phyloP scores from a whole-genome alignment of 2,888 invertebrate species.

The Petrolisthes cinctipes region DNA sequence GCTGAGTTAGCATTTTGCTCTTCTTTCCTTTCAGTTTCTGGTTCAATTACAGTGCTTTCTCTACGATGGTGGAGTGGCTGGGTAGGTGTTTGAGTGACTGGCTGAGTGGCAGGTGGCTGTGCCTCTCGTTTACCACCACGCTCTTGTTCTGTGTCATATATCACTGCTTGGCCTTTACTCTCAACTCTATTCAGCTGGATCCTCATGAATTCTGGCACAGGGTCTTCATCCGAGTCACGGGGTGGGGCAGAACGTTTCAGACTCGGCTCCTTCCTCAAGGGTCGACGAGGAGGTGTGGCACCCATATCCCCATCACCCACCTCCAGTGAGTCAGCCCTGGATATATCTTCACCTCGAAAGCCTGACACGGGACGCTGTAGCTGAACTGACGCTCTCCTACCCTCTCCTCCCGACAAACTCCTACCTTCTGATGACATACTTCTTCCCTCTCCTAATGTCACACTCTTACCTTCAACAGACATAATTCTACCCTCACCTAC shows the following conservation, averaged over 20 bases:
- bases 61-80: background rate
- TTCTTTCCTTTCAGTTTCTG: slow-evolving; percentile 1
- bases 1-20: background rate
- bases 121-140: slow-evolving; percentile 10
- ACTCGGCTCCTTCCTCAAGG: slow-evolving; percentile 57
- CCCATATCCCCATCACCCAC: slow-evolving; percentile 28
- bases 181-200: slow-evolving; percentile 64
- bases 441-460: background rate
- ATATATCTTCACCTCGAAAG: slow-evolving; percentile 7
- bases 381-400: slow-evolving; percentile 16
- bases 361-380: slow-evolving; percentile 10
- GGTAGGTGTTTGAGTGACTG: background rate
- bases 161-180: slow-evolving; percentile 55
- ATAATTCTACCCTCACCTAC: too few relatives aligned
- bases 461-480: background rate
- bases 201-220: slow-evolving; percentile 63
- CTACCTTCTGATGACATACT: background rate
- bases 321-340: background rate
- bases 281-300: slow-evolving; percentile 33
- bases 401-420: background rate
- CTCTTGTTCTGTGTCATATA: slow-evolving; percentile 58
- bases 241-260: slow-evolving; percentile 36
- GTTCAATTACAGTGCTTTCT: background rate
- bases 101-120: background rate
- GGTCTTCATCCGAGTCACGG: slow-evolving; percentile 29